These are phyloP conservation scores for Lepidurus packardi DNA, from an alignment of 1,140 invertebrate genomes.

Conservation along the genomic window DNA sequence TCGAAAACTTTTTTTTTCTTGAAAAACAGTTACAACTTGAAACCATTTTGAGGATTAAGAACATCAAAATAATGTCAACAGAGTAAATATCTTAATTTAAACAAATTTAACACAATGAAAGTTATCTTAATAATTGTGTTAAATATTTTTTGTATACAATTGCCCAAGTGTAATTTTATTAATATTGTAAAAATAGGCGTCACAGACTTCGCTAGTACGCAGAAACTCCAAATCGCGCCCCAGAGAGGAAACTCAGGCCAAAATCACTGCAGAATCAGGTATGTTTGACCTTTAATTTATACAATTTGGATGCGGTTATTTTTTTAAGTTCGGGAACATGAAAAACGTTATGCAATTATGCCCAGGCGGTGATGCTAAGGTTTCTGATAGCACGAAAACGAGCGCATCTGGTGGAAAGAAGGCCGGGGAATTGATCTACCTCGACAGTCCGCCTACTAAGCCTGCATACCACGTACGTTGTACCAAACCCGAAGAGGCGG, in stretches of 20 bases:
- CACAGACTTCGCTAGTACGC: slow-evolving; percentile 2
- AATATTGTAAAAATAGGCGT: not conserved
- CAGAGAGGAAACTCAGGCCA: slow-evolving; percentile 45
- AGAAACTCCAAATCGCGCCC: slow-evolving; percentile 24
- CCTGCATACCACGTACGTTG: slow-evolving; percentile 23
- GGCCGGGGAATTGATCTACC: slow-evolving; percentile 37
- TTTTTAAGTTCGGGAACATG: not conserved
- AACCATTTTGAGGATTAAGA: no score
- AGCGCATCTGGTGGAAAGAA: slow-evolving; percentile 34
- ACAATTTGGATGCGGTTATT: not conserved
- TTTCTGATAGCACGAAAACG: slow-evolving; percentile 30
- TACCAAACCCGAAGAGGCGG: slow-evolving; percentile 19
- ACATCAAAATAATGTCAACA: no score
- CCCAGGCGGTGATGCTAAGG: slow-evolving; percentile 39
- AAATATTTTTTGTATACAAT: no score
- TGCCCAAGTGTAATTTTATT: not conserved
- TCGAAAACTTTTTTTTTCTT: no score
- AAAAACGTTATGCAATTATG: slow-evolving; percentile 40
- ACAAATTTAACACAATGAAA: no score
- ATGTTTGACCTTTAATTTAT: not conserved
- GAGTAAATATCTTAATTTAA: no score
- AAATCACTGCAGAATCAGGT: slow-evolving; percentile 37
- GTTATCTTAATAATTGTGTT: no score
- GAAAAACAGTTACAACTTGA: no score
- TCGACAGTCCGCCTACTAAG: slow-evolving; percentile 24